Evolutionary conservation across 2,888 invertebrate species (phyloP).

Genomic region (Notodonta dromedarius): DNA sequence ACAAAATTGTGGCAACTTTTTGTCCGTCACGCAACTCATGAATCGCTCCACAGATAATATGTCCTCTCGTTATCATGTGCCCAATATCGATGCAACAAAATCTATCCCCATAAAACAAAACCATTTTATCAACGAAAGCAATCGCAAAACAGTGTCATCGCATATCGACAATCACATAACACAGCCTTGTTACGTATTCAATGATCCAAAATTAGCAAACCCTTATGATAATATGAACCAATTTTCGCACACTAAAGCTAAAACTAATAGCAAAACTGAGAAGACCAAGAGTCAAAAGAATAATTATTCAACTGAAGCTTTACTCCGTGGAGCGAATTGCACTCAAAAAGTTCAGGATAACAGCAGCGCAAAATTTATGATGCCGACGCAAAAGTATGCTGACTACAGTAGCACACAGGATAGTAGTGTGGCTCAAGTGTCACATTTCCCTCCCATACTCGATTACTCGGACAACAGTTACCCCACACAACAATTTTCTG

Average conservation of each 20-base stretch:
- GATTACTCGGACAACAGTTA: constrained; percentile 76
- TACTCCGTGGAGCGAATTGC: constrained; percentile 69
- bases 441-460: constrained; percentile 75
- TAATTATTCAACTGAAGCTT: constrained; percentile 76
- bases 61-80: constrained; percentile 62
- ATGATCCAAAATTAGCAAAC: constrained; percentile 64
- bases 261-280: constrained; percentile 62
- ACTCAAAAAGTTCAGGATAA: constrained; percentile 69
- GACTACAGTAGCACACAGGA: constrained; percentile 69
- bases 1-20: constrained; percentile 75
- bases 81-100: constrained; percentile 59
- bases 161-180: constrained; percentile 63
- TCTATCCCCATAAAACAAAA: constrained; percentile 60
- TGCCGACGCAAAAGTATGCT: constrained; percentile 68
- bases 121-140: constrained; percentile 58
- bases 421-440: constrained; percentile 74
- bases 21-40: constrained; percentile 79
- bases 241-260: constrained; percentile 63
- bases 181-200: constrained; percentile 69
- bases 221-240: constrained; percentile 64
- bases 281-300: constrained; percentile 74
- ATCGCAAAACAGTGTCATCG: constrained; percentile 59
- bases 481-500: constrained; percentile 72
- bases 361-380: constrained; percentile 61
- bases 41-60: constrained; percentile 72